Evolutionary conservation across 2,888 invertebrate species (phyloP), one percentile per base, ranked within the genome.

Genomic region (Diadromus collaris): DNA sequence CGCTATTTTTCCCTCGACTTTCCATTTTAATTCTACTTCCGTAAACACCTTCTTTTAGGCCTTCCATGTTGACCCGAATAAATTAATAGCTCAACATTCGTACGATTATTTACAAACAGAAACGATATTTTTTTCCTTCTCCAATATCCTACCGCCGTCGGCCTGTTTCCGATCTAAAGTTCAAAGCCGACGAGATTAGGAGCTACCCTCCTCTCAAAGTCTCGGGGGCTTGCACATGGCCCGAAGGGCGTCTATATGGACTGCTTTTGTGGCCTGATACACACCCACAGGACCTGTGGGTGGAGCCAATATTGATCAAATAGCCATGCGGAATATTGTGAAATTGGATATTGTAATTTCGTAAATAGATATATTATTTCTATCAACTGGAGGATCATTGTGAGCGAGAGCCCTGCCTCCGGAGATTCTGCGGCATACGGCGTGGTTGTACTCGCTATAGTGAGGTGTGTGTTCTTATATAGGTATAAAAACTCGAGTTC

Each of bases 301-400:
- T 41, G 76, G 82, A 82, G 86, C 84, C 84, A 88, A 88, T 89
- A 89, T 88, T 88, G 87, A 86, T 86, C 82, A 86, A 86, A 86
- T 84, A 86, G 67, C 70, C 38, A 77, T 82, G 80, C 83, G 87
- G 86, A 86, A 85, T 88, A 89, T 88, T 89, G 86, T 88, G 88
- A 89, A 88, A 88, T 87, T 76, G 70, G 87, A 89, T 86, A 84
- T 84, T 87, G 87, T 87, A 88, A 88, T 88, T 89, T 78, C 83
- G 86, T 88, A 88, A 88, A 88, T 88, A 88, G 85, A 86, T 84
- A 85, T 85, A 88, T 87, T 87, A 87, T 88, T 87, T 83, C 83
- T 83, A 85, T 83, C 83, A 83, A 76, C 56, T 29, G 56, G 56
- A 56, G 56, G 6, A 24, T 48, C 48, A 70, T 70, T 70, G 58